Evolutionary conservation across 2,797 vertebrate genomes (phyloP).

Genomic region (Ciconia nigra): DNA sequence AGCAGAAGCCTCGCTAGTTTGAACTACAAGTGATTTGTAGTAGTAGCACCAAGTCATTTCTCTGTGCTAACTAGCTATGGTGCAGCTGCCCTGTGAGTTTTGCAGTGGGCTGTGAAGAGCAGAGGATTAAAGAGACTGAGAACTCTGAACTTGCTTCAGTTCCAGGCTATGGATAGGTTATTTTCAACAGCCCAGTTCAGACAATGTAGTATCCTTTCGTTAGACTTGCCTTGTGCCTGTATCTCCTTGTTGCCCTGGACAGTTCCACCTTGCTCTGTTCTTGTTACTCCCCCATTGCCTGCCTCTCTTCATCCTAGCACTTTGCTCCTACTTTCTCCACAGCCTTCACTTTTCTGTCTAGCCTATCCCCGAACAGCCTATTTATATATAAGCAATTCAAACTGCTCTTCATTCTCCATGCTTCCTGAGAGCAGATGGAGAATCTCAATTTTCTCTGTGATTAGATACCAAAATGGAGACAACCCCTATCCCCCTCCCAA

Average conservation of each 20-base stretch:
- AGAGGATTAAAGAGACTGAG: not conserved
- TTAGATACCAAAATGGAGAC: not conserved
- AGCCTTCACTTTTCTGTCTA: not conserved
- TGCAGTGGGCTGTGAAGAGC: not conserved
- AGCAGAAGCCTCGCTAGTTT: not conserved
- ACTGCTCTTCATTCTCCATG: not conserved
- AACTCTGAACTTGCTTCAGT: not conserved
- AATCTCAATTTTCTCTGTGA: not conserved
- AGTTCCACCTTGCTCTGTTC: not conserved
- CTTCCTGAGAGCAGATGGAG: conserved; percentile 41
- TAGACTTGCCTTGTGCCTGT: not conserved
- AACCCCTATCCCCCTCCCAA: not conserved
- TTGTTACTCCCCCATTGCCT: not conserved
- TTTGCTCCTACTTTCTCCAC: not conserved
- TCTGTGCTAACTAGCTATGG: not conserved
- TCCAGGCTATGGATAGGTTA: not conserved
- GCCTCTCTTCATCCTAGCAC: not conserved
- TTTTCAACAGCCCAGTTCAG: not conserved
- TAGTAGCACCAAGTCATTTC: not conserved
- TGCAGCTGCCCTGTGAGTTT: not conserved
- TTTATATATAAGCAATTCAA: not conserved
- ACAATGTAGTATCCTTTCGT: not conserved
- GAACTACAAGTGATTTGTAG: not conserved
- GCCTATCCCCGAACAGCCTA: not conserved
- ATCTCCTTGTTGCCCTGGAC: not conserved